These are phyloP conservation scores for Corbicula japonica DNA, from an alignment of 2,888 invertebrate genomes.

Conservation along the genomic window DNA sequence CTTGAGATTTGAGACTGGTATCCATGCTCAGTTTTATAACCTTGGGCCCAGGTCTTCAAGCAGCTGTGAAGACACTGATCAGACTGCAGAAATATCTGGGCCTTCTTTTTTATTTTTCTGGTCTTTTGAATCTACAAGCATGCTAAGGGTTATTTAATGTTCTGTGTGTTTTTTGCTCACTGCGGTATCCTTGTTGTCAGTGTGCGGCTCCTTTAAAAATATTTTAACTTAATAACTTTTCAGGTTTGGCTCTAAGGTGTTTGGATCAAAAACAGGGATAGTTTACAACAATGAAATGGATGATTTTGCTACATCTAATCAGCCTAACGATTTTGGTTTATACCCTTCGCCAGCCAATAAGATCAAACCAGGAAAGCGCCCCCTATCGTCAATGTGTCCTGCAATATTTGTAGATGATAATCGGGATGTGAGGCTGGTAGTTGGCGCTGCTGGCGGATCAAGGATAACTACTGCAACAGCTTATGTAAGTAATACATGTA, in stretches of 20 bases:
- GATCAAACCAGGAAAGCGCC: slow-evolving; percentile 93
- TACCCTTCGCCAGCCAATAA: slow-evolving; percentile 93
- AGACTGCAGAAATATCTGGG: no score
- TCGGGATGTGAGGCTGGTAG: slow-evolving; percentile 90
- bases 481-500: slow-evolving; percentile 77
- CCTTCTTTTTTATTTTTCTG: no score
- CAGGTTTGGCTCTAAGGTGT: slow-evolving; percentile 93
- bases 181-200: no score
- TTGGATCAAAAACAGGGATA: slow-evolving; percentile 90
- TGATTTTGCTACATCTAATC: slow-evolving; percentile 92
- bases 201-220: no score
- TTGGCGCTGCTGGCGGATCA: slow-evolving; percentile 96
- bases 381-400: slow-evolving; percentile 97
- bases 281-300: slow-evolving; percentile 97
- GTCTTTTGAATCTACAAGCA: no score
- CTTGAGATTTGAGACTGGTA: no score
- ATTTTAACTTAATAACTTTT: no score
- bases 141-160: no score
- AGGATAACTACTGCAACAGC: slow-evolving; percentile 94
- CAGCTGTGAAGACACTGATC: no score
- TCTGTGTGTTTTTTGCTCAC: no score
- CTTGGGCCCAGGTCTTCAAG: no score
- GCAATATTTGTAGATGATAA: slow-evolving; percentile 92
- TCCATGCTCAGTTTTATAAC: no score
- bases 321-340: slow-evolving; percentile 85